Conservation (phyloP, 2,888 invertebrate species). For the Metellina segmentata region DNA sequence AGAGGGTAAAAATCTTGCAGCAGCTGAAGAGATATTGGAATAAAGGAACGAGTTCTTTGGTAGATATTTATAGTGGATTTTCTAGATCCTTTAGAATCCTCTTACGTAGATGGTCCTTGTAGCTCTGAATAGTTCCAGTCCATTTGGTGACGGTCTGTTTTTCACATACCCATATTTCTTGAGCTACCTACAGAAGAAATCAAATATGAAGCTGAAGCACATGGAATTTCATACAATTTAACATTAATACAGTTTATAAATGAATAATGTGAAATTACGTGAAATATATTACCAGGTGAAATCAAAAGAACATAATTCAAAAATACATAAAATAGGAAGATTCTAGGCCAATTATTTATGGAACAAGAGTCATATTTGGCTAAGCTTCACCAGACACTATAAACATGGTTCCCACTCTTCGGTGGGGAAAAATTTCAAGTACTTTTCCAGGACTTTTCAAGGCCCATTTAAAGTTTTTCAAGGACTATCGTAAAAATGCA, state of each 20-base stretch:
- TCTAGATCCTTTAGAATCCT: conserved; percentile 89
- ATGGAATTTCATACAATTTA: not conserved
- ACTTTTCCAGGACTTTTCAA: no score
- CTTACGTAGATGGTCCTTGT: conserved; percentile 95
- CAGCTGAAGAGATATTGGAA: conserved; percentile 13
- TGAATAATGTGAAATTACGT: not conserved
- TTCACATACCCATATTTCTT: conserved; percentile 99
- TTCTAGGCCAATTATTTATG: no score
- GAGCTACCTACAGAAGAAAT: conserved; percentile 88
- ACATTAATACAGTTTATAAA: not conserved
- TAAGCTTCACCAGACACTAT: no score
- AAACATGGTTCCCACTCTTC: no score
- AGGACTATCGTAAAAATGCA: no score
- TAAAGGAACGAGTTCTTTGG: conserved; percentile 8
- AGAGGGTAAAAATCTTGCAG: conserved; percentile 25
- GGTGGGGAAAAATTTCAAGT: no score
- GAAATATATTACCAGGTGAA: not conserved
- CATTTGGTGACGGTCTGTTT: conserved; percentile 97
- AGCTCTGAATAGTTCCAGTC: conserved; percentile 96
- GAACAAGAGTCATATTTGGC: no score
- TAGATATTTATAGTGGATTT: conserved; percentile 70
- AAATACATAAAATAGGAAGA: not conserved
- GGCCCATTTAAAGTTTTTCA: no score
- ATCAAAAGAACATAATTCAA: no score
- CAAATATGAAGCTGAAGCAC: no score